Conservation (phyloP, 2,888 invertebrate species). For the Panorpa germanica region DNA sequence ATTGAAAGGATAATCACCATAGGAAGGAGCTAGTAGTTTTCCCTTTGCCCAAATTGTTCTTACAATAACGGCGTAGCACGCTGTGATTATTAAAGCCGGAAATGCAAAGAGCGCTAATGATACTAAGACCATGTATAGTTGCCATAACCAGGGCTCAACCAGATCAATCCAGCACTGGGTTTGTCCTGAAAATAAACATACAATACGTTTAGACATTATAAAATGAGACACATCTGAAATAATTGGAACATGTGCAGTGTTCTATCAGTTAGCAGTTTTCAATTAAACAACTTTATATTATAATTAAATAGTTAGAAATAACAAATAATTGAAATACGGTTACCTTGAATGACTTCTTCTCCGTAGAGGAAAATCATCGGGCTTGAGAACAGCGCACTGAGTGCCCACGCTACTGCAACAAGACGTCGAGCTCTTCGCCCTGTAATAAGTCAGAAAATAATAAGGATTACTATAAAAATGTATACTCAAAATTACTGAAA, state of each 20-base stretch:
- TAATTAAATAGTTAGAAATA: conserved; percentile 1
- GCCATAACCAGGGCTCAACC: conserved; percentile 55
- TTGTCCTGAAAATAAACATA: conserved; percentile 27
- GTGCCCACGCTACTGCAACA: conserved; percentile 62
- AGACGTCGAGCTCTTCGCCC: conserved; percentile 71
- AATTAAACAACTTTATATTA: conserved; percentile 2
- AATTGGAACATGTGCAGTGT: no score
- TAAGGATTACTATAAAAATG: no score
- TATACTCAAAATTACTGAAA: no score
- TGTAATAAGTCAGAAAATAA: conserved; percentile 28
- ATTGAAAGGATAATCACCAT: no score
- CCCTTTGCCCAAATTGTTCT: conserved; percentile 78
- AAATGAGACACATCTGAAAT: not conserved
- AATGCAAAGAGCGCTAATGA: conserved; percentile 66
- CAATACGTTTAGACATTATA: not conserved
- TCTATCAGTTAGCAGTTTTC: not conserved
- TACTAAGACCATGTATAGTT: conserved; percentile 73
- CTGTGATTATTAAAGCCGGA: conserved; percentile 73
- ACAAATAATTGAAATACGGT: conserved; percentile 10
- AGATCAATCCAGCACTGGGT: conserved; percentile 83
- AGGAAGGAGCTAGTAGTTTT: conserved; percentile 22
- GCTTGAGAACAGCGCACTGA: conserved; percentile 64
- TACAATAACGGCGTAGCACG: conserved; percentile 81
- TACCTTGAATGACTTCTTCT: conserved; percentile 59
- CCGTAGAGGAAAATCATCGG: conserved; percentile 69